Evolutionary conservation across 2,797 vertebrate genomes (phyloP).

Genomic region (Falco concolor): DNA sequence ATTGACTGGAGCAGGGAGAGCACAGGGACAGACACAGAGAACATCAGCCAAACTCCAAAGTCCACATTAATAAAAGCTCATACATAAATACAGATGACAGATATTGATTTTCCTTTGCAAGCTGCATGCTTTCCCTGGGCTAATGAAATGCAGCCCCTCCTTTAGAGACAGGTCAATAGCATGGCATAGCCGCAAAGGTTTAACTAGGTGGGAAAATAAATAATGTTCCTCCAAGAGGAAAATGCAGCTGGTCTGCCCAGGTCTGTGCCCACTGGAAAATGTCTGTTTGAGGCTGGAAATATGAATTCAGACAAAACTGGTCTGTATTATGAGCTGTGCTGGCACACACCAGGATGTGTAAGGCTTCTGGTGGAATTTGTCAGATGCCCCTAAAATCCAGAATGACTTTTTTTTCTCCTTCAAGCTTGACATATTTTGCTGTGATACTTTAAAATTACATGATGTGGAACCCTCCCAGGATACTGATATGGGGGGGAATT

Average conservation of each 20-base stretch:
- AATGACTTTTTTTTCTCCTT: neutral
- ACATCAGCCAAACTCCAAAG: neutral
- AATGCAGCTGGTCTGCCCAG: neutral
- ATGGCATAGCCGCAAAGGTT: rapidly evolving
- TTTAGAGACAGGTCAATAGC: neutral
- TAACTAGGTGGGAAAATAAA: neutral
- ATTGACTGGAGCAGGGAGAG: neutral
- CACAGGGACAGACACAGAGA: rapidly evolving
- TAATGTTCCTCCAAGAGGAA: neutral
- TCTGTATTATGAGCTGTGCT: neutral
- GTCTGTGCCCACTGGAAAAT: neutral
- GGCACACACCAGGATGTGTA: neutral
- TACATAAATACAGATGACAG: slow-evolving; percentile 11
- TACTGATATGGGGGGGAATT: neutral
- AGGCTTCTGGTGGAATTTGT: neutral
- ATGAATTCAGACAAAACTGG: neutral
- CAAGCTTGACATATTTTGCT: neutral
- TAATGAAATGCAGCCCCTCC: neutral
- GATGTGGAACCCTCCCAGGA: neutral
- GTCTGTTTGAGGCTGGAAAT: neutral
- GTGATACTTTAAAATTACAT: neutral
- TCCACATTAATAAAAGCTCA: neutral
- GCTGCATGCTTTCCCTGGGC: neutral
- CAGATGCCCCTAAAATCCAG: neutral
- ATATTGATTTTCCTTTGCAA: slow-evolving; percentile 12